These are phyloP conservation scores for Solenodon paradoxus DNA, from an alignment of 2,113 vertebrate genomes.

Conservation along the genomic window DNA sequence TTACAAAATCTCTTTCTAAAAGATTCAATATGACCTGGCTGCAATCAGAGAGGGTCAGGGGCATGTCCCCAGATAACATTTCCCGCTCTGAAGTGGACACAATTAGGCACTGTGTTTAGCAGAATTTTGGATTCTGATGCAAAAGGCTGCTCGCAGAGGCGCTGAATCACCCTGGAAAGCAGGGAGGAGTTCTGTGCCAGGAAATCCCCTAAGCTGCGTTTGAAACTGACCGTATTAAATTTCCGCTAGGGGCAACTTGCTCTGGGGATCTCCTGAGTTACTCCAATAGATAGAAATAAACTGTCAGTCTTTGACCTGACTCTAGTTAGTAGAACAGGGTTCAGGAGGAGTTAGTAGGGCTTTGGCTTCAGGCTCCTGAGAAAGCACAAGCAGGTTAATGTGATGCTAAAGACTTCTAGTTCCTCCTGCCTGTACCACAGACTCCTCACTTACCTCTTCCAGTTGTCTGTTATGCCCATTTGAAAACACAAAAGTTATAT, in stretches of 20 bases:
- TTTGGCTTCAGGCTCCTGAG: neutral
- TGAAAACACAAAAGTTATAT: neutral
- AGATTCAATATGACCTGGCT: neutral
- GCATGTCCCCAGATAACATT: neutral
- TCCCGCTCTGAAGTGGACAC: neutral
- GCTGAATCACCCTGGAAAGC: neutral
- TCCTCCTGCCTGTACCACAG: neutral
- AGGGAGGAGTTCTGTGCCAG: conserved; percentile 18
- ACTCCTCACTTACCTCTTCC: neutral
- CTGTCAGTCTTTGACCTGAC: neutral
- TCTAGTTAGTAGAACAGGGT: conserved; percentile 23
- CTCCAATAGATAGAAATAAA: conserved; percentile 41
- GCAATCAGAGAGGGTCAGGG: neutral
- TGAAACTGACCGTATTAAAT: conserved; percentile 49
- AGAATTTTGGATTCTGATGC: neutral
- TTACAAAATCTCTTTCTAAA: conserved; percentile 1
- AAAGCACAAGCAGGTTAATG: neutral
- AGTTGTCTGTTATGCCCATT: neutral
- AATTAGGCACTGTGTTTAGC: neutral
- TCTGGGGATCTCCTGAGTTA: conserved; percentile 30
- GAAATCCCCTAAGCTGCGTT: neutral
- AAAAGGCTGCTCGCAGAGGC: neutral
- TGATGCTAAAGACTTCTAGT: neutral
- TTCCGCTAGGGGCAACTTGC: conserved; percentile 34
- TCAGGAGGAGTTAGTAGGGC: neutral